phyloP scores from a whole-genome alignment of 2,888 invertebrate genomes.

The Fabriciana adippe region DNA sequence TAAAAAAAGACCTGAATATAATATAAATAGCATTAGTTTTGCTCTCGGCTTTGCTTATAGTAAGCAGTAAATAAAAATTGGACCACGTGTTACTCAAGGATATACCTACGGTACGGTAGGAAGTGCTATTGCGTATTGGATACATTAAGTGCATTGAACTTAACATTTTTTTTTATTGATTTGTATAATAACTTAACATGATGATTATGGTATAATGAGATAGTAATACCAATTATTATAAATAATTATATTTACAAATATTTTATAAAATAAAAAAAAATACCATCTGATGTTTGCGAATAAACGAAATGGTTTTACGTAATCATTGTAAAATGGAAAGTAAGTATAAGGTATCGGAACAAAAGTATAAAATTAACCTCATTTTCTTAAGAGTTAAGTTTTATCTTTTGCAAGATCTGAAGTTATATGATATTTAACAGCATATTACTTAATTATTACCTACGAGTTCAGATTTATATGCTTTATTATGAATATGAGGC shows the following conservation, averaged over 20 bases:
- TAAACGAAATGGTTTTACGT: conserved; percentile 26
- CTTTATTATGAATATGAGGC: too few species aligned
- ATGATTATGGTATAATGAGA: too few species aligned
- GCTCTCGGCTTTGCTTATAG: too few species aligned
- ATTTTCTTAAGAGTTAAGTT: conserved; percentile 14
- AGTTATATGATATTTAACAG: background rate
- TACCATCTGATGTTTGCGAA: conserved; percentile 19
- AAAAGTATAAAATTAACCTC: conserved; percentile 27
- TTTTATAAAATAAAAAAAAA: background rate
- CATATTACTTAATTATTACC: background rate
- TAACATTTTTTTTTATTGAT: too few species aligned
- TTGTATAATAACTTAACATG: too few species aligned
- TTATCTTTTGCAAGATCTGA: conserved; percentile 6
- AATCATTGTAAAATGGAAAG: conserved; percentile 33
- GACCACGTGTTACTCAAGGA: too few species aligned
- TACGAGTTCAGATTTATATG: background rate
- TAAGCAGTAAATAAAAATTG: too few species aligned
- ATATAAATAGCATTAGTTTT: too few species aligned
- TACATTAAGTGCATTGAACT: too few species aligned
- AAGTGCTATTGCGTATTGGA: too few species aligned
- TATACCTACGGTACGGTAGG: too few species aligned
- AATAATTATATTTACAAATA: background rate
- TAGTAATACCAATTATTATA: background rate
- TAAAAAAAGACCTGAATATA: too few species aligned
- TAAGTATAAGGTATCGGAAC: conserved; percentile 27